Evolutionary conservation across 1,140 invertebrate species (phyloP).

Genomic region (Procambarus virginalis): DNA sequence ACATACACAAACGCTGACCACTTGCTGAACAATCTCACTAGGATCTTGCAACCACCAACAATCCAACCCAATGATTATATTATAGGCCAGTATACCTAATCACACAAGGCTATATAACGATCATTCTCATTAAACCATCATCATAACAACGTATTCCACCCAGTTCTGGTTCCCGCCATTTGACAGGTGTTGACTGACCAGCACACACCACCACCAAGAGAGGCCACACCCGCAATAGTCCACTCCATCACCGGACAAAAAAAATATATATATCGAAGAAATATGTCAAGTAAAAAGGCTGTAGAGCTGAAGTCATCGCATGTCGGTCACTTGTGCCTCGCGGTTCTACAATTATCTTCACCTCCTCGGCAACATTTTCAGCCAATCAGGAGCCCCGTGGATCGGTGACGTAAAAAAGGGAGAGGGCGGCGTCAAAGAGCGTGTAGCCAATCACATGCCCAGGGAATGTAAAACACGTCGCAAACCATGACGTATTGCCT

Average conservation of each 20-base stretch:
- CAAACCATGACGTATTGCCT: slow-evolving; percentile 49
- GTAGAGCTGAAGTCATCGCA: background rate
- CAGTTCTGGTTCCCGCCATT: no score
- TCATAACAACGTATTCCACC: no score
- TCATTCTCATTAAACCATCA: no score
- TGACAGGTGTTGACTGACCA: no score
- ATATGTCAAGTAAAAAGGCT: slow-evolving; percentile 3
- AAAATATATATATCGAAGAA: background rate
- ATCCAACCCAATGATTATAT: no score
- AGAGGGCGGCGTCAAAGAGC: background rate
- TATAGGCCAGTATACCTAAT: no score
- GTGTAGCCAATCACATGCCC: slow-evolving; percentile 30
- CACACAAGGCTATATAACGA: no score
- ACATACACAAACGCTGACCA: background rate
- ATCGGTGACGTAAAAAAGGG: slow-evolving; percentile 24
- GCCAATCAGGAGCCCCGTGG: slow-evolving; percentile 35
- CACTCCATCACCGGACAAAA: background rate
- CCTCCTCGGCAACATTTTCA: slow-evolving; percentile 31
- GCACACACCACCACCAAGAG: no score
- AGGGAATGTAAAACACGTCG: slow-evolving; percentile 53
- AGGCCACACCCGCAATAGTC: no score
- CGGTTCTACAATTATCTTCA: slow-evolving; percentile 39
- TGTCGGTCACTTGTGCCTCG: slow-evolving; percentile 20
- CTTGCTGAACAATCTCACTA: no score
- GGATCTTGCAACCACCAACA: no score